These are phyloP conservation scores for Sminthopsis crassicaudata DNA, from an alignment of 2,113 vertebrate genomes.

Conservation along the genomic window DNA sequence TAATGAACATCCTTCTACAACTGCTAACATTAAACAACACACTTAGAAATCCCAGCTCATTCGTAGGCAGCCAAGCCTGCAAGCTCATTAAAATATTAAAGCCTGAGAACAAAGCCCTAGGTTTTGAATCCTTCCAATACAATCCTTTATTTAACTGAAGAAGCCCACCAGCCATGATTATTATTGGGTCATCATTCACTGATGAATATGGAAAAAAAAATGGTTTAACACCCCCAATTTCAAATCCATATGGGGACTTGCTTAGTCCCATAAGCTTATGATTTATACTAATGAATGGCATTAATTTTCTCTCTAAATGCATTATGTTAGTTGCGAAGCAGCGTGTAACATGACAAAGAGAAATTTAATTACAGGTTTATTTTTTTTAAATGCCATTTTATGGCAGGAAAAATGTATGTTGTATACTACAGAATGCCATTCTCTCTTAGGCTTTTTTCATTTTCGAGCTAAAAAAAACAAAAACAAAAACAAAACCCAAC, in stretches of 20 bases:
- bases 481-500: not conserved
- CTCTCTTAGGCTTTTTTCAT: conserved; percentile 40
- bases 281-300: conserved; percentile 60
- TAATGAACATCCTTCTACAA: conserved; percentile 83
- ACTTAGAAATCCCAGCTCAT: conserved; percentile 74
- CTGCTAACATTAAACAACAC: conserved; percentile 73
- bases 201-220: conserved; percentile 2
- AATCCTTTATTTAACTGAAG: conserved; percentile 56
- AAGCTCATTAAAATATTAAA: conserved; percentile 83
- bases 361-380: conserved; percentile 67
- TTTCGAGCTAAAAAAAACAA: conserved; percentile 42
- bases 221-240: not conserved
- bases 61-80: conserved; percentile 73
- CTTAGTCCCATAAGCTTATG: conserved; percentile 66
- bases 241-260: not conserved
- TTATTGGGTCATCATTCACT: conserved; percentile 18
- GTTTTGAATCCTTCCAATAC: conserved; percentile 54
- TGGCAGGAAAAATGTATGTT: conserved; percentile 69
- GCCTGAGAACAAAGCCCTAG: conserved; percentile 78
- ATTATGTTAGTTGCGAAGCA: conserved; percentile 70
- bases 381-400: conserved; percentile 67
- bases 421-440: conserved; percentile 45
- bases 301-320: conserved; percentile 68
- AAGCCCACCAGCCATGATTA: conserved; percentile 63
- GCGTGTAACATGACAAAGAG: conserved; percentile 70